Conservation (phyloP, 2,797 vertebrate genomes). For the Arrhamphus sclerolepis region DNA sequence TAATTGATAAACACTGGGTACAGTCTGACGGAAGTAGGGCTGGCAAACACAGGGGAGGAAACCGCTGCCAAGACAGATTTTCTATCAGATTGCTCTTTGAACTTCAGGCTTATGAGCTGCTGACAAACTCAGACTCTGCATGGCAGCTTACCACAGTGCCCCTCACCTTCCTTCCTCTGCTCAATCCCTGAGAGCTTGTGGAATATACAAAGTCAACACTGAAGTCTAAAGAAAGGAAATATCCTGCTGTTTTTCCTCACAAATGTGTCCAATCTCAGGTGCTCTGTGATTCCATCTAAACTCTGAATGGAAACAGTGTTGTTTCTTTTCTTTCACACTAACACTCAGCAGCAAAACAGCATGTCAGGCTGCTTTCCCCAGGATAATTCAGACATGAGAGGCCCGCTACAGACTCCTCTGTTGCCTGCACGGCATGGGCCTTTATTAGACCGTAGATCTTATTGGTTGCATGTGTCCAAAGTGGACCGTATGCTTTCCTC, state of each 20-base stretch:
- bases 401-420: slow-evolving; percentile 53
- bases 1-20: slow-evolving; percentile 80
- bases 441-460: slow-evolving; percentile 81
- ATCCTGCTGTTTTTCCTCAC: slow-evolving; percentile 72
- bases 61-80: slow-evolving; percentile 71
- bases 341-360: slow-evolving; percentile 68
- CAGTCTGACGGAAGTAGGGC: slow-evolving; percentile 71
- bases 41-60: slow-evolving; percentile 73
- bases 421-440: slow-evolving; percentile 69
- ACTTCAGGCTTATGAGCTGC: slow-evolving; percentile 73
- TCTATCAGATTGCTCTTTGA: slow-evolving; percentile 79
- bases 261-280: slow-evolving; percentile 72
- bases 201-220: slow-evolving; percentile 80
- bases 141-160: slow-evolving; percentile 67
- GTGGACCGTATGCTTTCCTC: slow-evolving; percentile 78
- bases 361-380: slow-evolving; percentile 73
- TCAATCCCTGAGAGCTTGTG: slow-evolving; percentile 71
- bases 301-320: slow-evolving; percentile 81
- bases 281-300: slow-evolving; percentile 71
- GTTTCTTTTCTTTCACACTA: slow-evolving; percentile 75
- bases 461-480: slow-evolving; percentile 86
- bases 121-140: slow-evolving; percentile 72
- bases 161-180: slow-evolving; percentile 81
- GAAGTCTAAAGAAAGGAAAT: slow-evolving; percentile 73
- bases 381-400: slow-evolving; percentile 78